Evolutionary conservation across 2,113 vertebrate species (phyloP).

Genomic region (Gallinago jamesoni): DNA sequence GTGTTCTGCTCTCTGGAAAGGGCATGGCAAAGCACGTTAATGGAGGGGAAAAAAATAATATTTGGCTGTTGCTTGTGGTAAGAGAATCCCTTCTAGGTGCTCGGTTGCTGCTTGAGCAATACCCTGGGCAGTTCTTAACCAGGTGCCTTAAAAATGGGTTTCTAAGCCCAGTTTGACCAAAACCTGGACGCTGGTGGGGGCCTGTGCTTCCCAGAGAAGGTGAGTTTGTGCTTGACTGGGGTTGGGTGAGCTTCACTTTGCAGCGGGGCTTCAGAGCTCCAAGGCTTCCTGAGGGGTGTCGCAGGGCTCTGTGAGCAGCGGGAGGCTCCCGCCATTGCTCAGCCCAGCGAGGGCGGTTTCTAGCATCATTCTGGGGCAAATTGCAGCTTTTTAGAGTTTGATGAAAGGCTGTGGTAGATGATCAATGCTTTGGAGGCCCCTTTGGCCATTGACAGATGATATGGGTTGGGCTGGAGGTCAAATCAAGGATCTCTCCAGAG

Average conservation of each 20-base stretch:
- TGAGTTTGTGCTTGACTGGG: not conserved
- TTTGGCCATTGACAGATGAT: not conserved
- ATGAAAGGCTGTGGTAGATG: not conserved
- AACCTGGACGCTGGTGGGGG: fast-evolving
- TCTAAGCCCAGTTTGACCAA: not conserved
- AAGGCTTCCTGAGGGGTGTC: no score
- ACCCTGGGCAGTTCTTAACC: not conserved
- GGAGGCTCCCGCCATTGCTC: not conserved
- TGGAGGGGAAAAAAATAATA: fast-evolving
- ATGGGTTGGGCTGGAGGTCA: fast-evolving
- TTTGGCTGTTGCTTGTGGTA: not conserved
- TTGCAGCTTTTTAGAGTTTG: not conserved
- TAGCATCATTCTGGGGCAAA: not conserved
- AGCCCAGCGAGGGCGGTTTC: not conserved
- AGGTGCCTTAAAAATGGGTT: not conserved
- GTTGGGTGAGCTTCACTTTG: not conserved
- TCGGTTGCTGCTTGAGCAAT: not conserved
- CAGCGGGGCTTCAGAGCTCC: not conserved
- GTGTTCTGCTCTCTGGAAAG: not conserved
- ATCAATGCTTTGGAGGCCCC: no score
- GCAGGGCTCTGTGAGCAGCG: no score
- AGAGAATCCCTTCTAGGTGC: not conserved
- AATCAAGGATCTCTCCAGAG: not conserved
- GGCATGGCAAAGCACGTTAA: not conserved
- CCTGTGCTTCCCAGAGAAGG: not conserved